Evolutionary conservation across 1,140 invertebrate species (phyloP), one percentile per base, ranked within the genome.

Genomic region (Polyergus mexicanus): DNA sequence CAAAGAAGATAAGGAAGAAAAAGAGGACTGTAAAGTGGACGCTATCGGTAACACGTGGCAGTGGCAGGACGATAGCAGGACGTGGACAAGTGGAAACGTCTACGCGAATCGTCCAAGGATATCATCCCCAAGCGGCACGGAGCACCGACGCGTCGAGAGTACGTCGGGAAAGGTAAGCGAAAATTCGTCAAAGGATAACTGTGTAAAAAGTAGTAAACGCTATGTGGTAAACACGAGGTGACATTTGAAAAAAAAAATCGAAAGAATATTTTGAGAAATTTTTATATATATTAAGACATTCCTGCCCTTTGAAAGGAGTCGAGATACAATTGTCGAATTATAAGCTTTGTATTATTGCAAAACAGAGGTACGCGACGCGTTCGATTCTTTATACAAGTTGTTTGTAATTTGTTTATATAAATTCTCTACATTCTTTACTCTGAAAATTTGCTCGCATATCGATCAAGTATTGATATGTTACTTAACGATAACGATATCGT

Each of bases 91-190:
- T 51, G 22, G 35, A 60, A 75, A 13, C 25, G 3, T n/a, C 44
- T 35, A 51, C 62, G 62, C 25, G 62, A 6, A 11, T 6, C 32
- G 32, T 25, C 56, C 44, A 65, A 66, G 71, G 71, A 84, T 77
- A 65, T 22, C 60, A 13, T 56, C 58, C 22, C 19, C 44, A 60
- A 32, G n/a, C 41, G 58, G 35, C 13, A 65, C 81, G 60, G 44
- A 22, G 38, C 10, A 22, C 1, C 44, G 8, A 47, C 72, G 80
- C 25, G 19, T 25, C 72, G 44, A 54, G 13, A 28, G 3, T n/a
- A 51, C 58, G 38, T 22, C 56, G 60, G 74, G 32, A 85, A 86
- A 89, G 84, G 88, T 88, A 88, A 86, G 87, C 22, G 41, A 54
- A 4, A 47, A 41, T 8, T 19, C 10, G 16, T 19, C 51, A 8